Evolutionary conservation across 2,113 vertebrate genomes (phyloP).

Genomic region (cattle (Bos taurus)): ARS-UCD2.0 NC_037338.1:74364001-74364500

Average conservation of each 20-base stretch:
- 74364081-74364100: background rate
- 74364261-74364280: background rate
- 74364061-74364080: background rate
- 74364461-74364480: background rate
- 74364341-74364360: background rate
- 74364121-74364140: background rate
- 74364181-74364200: background rate
- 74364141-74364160: background rate
- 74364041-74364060: background rate
- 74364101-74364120: background rate
- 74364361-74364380: background rate
- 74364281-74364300: background rate
- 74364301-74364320: background rate
- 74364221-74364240: background rate
- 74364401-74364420: background rate
- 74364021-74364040: background rate
- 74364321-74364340: background rate
- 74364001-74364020: fast-evolving
- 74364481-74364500: background rate
- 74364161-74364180: background rate
- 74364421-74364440: background rate
- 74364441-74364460: background rate
- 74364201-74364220: background rate
- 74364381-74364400: background rate
- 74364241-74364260: background rate